A percentile compares a stretch with the other conserved stretches of the same genome.
Evolutionary conservation across 1,140 invertebrate genomes (phyloP).

Genomic region (Caenorhabditis remanei): DNA sequence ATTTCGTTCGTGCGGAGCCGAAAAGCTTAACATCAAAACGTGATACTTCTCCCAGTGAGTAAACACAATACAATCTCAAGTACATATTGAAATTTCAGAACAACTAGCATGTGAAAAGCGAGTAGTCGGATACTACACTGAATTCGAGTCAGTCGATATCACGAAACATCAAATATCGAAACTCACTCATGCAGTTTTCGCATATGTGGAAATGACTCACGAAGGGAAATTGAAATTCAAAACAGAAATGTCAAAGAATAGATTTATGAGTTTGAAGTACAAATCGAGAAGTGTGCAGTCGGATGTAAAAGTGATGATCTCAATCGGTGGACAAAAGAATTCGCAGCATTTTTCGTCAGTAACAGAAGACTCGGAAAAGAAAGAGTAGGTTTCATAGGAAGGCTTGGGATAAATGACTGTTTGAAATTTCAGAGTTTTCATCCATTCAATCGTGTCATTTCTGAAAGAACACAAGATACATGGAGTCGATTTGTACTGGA

Average conservation of each 20-base stretch:
- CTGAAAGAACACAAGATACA: not conserved
- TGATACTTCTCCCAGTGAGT: too few relatives aligned
- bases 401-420: not conserved
- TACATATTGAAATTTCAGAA: too few relatives aligned
- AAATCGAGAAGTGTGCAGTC: not conserved
- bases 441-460: not conserved
- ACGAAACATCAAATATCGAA: not conserved
- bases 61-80: too few relatives aligned
- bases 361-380: not conserved
- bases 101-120: not conserved
- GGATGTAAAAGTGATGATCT: conserved; percentile 3
- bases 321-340: not conserved
- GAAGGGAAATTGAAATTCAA: not conserved
- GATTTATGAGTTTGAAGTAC: not conserved
- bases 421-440: not conserved
- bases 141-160: not conserved
- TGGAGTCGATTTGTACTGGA: conserved; percentile 9
- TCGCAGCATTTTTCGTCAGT: not conserved
- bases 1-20: too few relatives aligned
- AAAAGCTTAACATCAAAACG: too few relatives aligned
- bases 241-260: not conserved
- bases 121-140: not conserved
- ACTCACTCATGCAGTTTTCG: conserved; percentile 8
- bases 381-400: not conserved
- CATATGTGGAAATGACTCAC: not conserved